A percentile compares a stretch with the other conserved stretches of the same genome.
Conservation (phyloP, 1,140 invertebrate species). For the Cephus cinctus region DNA sequence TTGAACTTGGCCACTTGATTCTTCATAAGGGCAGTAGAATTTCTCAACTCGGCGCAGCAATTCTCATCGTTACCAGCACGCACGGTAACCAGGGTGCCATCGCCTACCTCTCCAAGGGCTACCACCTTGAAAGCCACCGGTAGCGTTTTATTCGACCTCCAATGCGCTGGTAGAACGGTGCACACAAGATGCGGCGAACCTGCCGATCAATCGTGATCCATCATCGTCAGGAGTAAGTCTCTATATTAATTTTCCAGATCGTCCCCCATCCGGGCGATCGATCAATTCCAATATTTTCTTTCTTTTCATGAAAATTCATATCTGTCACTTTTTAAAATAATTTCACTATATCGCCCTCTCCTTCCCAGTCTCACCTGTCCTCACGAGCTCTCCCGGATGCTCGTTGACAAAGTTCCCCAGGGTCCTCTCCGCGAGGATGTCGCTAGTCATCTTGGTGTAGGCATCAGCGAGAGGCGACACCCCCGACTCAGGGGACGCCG, state of each 20-base stretch:
- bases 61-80: slow-evolving; percentile 98
- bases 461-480: slow-evolving; percentile 72
- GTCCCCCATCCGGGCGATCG: background rate
- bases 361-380: slow-evolving; percentile 66
- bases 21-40: slow-evolving; percentile 93
- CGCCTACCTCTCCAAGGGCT: slow-evolving; percentile 86
- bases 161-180: slow-evolving; percentile 88
- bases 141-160: slow-evolving; percentile 97
- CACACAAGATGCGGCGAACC: slow-evolving; percentile 89
- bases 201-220: slow-evolving; percentile 12
- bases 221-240: background rate
- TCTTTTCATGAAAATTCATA: too few species aligned
- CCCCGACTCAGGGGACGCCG: slow-evolving; percentile 53
- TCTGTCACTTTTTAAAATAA: too few species aligned
- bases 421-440: slow-evolving; percentile 81
- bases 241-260: background rate
- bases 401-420: slow-evolving; percentile 88
- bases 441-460: slow-evolving; percentile 86
- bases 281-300: background rate
- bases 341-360: background rate
- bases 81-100: slow-evolving; percentile 94
- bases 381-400: slow-evolving; percentile 87
- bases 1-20: slow-evolving; percentile 98
- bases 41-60: slow-evolving; percentile 91
- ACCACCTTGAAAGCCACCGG: slow-evolving; percentile 94